phyloP scores from a whole-genome alignment of 2,888 invertebrate species.

The Ganaspis brasiliensis region DNA sequence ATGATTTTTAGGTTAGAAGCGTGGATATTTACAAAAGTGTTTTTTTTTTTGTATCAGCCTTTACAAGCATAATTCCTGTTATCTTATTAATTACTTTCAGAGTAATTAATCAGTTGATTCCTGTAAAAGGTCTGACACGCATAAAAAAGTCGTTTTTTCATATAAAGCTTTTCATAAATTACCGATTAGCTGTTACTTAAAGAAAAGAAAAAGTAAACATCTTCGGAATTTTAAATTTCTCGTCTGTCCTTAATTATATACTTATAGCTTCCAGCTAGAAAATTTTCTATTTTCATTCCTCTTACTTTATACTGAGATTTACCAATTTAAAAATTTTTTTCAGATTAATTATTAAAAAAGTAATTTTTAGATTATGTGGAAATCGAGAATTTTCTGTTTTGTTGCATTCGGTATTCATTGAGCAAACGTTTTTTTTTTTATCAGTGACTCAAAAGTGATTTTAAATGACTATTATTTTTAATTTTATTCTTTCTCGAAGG shows the following conservation, averaged over 20 bases:
- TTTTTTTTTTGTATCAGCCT: not conserved
- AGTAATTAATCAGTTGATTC: not conserved
- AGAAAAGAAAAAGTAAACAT: not conserved
- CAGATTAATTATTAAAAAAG: not conserved
- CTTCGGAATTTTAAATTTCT: slow-evolving; percentile 13
- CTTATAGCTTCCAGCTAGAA: not conserved
- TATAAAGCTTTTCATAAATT: not conserved
- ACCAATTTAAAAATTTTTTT: too few species aligned
- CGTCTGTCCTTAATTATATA: not conserved
- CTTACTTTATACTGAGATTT: too few species aligned
- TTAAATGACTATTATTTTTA: not conserved
- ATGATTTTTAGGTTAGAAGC: too few species aligned
- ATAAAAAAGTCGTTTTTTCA: slow-evolving; percentile 6
- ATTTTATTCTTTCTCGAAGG: not conserved
- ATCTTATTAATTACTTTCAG: not conserved
- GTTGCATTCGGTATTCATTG: too few species aligned
- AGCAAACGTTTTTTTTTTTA: too few species aligned
- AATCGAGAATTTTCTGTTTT: too few species aligned
- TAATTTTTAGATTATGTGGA: too few species aligned
- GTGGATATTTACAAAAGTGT: too few species aligned
- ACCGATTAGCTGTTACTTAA: slow-evolving; percentile 13
- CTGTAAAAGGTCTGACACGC: not conserved
- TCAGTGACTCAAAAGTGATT: not conserved
- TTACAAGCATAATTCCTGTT: not conserved
- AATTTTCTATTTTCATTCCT: slow-evolving; percentile 11